Evolutionary conservation across 2,113 vertebrate genomes (phyloP), one percentile per base, ranked within the genome.

Genomic region (Miniopterus natalensis): DNA sequence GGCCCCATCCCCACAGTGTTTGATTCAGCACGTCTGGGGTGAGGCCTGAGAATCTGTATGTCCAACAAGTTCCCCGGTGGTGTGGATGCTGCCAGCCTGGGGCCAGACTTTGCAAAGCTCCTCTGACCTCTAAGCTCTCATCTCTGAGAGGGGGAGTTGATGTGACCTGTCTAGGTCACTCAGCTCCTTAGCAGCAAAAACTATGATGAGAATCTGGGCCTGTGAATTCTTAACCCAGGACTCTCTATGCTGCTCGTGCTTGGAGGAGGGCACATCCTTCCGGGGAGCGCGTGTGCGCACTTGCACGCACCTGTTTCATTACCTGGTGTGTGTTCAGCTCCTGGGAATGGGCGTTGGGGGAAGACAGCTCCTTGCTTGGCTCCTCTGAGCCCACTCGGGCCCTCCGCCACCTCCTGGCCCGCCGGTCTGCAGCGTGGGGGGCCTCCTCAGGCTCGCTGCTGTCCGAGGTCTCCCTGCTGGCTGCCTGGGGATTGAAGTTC

Each of bases 401-500:
- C 96, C 99, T 99, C 88, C 98, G 99, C 98, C 99, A 99, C 49
- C 98, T 97, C 88, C 98, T 98, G 3, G 99, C 99, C 88, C 98
- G 98, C 96, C 98, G 98, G 81, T 99, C 98, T 2, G 98, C 95
- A 21, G 98, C 96, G 0, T 89, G 98, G 63, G 97, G 98, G 47
- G 94, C 94, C 83, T 99, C 99, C 92, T 99, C 99, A 0, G 98
- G 98, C 88, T 99, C 99, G 1, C 99, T 99, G 98, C 99, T 99
- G 98, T 99, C 99, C 0, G 97, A 98, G 27, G 98, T 98, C 86
- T 98, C 98, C 42, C 98, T 85, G 18, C 91, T 96, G 53, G 98
- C 98, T 42, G 98, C 96, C 98, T 99, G 99, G 18, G 99, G 99
- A 96, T 99, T 99, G 97, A 99, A 99, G 98, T 99, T 99, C 77